Base-by-base conservation (phyloP, 2,797 vertebrate genomes). In the Urocyon cinereoargenteus region DNA sequence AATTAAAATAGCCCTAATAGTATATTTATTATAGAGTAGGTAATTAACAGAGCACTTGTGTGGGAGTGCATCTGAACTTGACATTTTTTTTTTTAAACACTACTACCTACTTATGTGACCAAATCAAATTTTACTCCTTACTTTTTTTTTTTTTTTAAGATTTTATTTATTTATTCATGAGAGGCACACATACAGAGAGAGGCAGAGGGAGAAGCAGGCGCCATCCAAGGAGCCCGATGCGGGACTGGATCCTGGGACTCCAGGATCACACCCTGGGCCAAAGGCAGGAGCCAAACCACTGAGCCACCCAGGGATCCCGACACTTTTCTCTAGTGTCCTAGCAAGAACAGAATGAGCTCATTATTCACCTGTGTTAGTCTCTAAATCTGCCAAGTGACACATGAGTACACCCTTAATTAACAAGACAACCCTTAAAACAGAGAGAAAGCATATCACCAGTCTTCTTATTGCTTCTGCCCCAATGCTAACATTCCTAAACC, bases 381-480 rank as follows among this genome's bases (percentile, higher is more conserved):
- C 84, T 91, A 75, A 86, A 91, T 31, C 21, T 83, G 75, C 31
- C 21, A 91, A 77, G 0, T 40, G 19, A 21, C 34, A 68, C 18
- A 31, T 86, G 57, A 96, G 51, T 15, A n/a, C 16, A 90, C 8
- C 16, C 26, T 34, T 62, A 89, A 75, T 34, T 62, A 89, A 75
- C 57, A 73, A 68, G 72, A 78, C 21, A 75, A 85, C 49, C 70
- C 49, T 73, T 73, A 73, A 85, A 85, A 64, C 55, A 89, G 10
- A 62, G 10, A 62, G 19, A 86, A 26, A 91, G 62, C 89, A 66
- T 64, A 94, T 51, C 2, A 34, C 26, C 62, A 79, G 40, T 83
- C n/a, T 55, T 90, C 83, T 91, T 53, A 22, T 31, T 94, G 55
- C 5, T 96, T 95, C 73, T 96, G 16, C 9, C 45, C 36, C 49